Percentiles rank a stretch among this genome's conserved stretches.
phyloP scores from a whole-genome alignment of 2,888 invertebrate species.

The Halictus ligatus region DNA sequence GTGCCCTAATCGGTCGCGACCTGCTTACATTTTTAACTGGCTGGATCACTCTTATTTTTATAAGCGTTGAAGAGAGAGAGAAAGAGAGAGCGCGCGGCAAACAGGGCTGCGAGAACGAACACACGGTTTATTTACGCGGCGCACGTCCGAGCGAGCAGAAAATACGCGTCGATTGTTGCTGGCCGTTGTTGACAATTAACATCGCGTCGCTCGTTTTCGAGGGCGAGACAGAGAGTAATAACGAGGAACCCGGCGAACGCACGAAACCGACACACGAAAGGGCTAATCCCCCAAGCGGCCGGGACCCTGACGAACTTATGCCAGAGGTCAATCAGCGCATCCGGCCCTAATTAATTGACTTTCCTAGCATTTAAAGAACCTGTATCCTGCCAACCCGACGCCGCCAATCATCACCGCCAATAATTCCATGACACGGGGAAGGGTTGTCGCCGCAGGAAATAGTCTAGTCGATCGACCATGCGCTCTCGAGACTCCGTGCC shows the following conservation, averaged over 20 bases:
- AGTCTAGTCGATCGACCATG: slow-evolving; percentile 46
- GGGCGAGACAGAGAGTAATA: background rate
- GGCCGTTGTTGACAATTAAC: background rate
- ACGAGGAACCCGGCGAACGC: background rate
- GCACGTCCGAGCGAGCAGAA: background rate
- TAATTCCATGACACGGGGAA: slow-evolving; percentile 51
- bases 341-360: slow-evolving; percentile 81
- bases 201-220: slow-evolving; percentile 24
- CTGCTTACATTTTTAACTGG: slow-evolving; percentile 13
- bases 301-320: slow-evolving; percentile 62
- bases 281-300: slow-evolving; percentile 58
- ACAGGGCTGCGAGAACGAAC: slow-evolving; percentile 1
- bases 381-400: slow-evolving; percentile 71
- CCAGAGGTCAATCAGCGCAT: slow-evolving; percentile 80
- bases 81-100: background rate
- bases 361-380: slow-evolving; percentile 74
- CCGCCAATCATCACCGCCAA: slow-evolving; percentile 44
- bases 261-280: slow-evolving; percentile 27
- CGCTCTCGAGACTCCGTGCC: background rate
- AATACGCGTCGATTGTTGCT: slow-evolving; percentile 5
- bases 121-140: slow-evolving; percentile 28
- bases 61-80: background rate
- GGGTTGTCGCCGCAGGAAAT: slow-evolving; percentile 70
- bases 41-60: background rate
- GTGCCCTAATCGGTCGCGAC: background rate